Evolutionary conservation across 2,113 vertebrate genomes (phyloP), one percentile per base, ranked within the genome.

Genomic region (Upupa epops): DNA sequence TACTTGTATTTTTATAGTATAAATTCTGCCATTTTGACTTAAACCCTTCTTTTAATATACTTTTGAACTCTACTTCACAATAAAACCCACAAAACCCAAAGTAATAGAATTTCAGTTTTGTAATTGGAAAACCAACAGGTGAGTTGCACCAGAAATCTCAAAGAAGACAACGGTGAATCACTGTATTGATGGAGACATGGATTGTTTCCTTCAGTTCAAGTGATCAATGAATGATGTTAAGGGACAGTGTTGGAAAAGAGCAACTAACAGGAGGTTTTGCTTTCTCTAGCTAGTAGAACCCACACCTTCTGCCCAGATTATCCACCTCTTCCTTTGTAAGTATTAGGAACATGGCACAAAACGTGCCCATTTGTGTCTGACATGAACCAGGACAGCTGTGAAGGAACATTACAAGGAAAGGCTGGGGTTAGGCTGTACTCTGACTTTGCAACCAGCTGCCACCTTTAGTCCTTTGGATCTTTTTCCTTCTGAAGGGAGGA

Each of bases 401-500:
- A 48, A 3, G 2, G 5, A 5, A 49, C 36, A 49, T 6, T 29
- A 7, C 6, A 60, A n/a, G 24, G 29, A 31, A 56, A 37, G 15
- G 18, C 3, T 10, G 17, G 13, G 5, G 14, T 11, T 17, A 9
- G 68, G 42, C 48, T 77, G 4, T 59, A 20, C 8, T 26, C 5
- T 29, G 36, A 59, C 17, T 31, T 49, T 29, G 20, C 24, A 28
- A 60, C 52, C 37, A 61, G 59, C 3, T 46, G 21, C 28, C 32
- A 63, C 83, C 86, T 77, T 82, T 86, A 5, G 81, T 88, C 58
- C 58, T 55, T 10, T 22, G 49, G 9, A 52, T 28, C 61, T 80
- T 65, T 32, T 32, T 56, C 69, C 48, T 63, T 77, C 78, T 56
- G 40, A 82, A 79, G 63, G 77, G 61, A 94, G 54, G 70, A 81